Evolutionary conservation across 2,888 invertebrate species (phyloP).

Genomic region (Cylindroiulus punctatus): DNA sequence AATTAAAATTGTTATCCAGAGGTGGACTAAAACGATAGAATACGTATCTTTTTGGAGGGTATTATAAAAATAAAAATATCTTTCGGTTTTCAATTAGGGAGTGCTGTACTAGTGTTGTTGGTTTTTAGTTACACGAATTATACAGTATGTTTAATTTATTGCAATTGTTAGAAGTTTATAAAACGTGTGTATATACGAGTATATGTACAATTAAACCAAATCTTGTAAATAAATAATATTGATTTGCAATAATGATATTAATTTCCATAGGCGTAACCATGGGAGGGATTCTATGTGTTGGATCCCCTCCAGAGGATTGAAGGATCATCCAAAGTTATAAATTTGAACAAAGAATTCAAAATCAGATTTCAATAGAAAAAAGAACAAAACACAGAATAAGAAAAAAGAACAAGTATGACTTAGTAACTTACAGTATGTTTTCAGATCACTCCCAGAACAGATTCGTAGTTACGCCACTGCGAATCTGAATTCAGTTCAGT

Average conservation of each 20-base stretch:
- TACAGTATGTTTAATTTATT: constrained; percentile 40
- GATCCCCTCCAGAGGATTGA: too few species aligned
- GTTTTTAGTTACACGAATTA: constrained; percentile 16
- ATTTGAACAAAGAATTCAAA: too few species aligned
- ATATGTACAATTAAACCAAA: neutral
- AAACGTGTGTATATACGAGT: neutral
- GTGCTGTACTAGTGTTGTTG: neutral
- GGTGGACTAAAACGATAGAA: neutral
- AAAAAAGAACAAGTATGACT: too few species aligned
- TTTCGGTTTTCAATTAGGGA: neutral
- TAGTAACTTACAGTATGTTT: too few species aligned
- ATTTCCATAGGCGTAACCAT: too few species aligned
- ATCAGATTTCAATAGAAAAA: too few species aligned
- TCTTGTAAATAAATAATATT: constrained; percentile 23
- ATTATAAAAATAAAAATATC: neutral
- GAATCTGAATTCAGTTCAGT: too few species aligned
- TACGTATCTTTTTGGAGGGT: neutral
- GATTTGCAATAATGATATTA: neutral
- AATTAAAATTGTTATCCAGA: neutral
- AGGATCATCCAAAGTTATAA: too few species aligned
- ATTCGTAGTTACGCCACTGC: too few species aligned
- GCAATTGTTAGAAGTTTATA: neutral
- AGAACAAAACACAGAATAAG: too few species aligned
- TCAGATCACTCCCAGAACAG: too few species aligned
- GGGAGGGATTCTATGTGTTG: too few species aligned